Conservation (phyloP, 2,113 vertebrate species). For the Sturnus vulgaris region DNA sequence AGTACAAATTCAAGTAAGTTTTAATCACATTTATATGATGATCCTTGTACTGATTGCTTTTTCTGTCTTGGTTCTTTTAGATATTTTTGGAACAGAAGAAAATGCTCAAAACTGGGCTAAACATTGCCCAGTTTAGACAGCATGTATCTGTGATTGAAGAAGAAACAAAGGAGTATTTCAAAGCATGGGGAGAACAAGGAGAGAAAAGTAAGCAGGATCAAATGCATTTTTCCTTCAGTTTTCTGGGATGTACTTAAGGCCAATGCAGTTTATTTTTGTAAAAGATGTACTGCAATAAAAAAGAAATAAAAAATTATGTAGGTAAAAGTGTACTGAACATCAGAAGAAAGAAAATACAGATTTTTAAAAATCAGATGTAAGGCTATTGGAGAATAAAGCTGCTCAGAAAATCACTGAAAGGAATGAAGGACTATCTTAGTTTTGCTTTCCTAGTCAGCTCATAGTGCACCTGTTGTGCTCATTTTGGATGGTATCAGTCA, state of each 20-base stretch:
- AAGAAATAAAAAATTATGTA: background rate
- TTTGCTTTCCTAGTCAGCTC: background rate
- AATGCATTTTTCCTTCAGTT: background rate
- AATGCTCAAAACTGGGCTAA: conserved; percentile 94
- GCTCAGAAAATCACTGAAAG: background rate
- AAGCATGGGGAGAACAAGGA: conserved; percentile 91
- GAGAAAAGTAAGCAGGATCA: conserved; percentile 81
- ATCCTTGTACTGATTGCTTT: background rate
- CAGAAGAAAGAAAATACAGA: background rate
- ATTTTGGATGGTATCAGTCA: background rate
- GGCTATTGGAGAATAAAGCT: background rate
- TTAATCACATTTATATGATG: background rate
- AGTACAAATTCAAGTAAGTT: background rate
- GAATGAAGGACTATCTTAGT: background rate
- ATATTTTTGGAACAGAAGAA: conserved; percentile 98
- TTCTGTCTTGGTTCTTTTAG: conserved; percentile 60
- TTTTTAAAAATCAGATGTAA: background rate
- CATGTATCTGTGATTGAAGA: conserved; percentile 88
- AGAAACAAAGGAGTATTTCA: conserved; percentile 90
- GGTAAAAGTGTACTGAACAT: background rate
- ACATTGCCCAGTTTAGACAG: conserved; percentile 86
- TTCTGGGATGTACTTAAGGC: background rate
- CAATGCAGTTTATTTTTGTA: background rate
- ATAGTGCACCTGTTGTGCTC: background rate
- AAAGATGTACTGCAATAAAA: background rate